Conservation (phyloP, 2,888 invertebrate genomes). For the Lagria hirta region DNA sequence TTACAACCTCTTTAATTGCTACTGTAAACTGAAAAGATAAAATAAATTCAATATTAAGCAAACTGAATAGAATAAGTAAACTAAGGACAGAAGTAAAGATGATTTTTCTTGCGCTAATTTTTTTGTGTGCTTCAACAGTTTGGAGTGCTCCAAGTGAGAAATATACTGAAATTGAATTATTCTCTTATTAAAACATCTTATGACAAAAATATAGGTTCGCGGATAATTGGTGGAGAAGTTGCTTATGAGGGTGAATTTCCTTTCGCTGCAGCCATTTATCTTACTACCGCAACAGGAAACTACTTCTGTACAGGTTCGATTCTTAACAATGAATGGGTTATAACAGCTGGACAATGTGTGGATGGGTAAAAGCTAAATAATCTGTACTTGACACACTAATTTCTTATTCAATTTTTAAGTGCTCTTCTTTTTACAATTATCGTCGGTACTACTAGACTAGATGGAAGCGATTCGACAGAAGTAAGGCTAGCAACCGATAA, state of each 20-base stretch:
- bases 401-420: constrained; percentile 4
- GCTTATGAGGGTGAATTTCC: constrained; percentile 7
- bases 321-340: constrained; percentile 1
- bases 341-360: constrained; percentile 10
- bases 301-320: constrained; percentile 12
- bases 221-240: constrained; percentile 9
- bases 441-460: constrained; percentile 9
- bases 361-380: constrained; percentile 1
- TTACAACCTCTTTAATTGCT: no score
- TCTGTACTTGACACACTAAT: neutral
- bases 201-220: no score
- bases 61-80: no score
- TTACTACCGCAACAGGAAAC: constrained; percentile 1
- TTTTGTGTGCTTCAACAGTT: no score
- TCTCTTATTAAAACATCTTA: no score
- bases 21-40: no score
- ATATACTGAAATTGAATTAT: no score
- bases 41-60: no score
- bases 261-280: constrained; percentile 4
- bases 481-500: constrained; percentile 5
- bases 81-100: no score
- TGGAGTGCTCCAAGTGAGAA: no score
- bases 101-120: no score
- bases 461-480: neutral
- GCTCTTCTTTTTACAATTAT: constrained; percentile 7